Percentiles rank a stretch among this genome's conserved stretches.
Evolutionary conservation across 2,113 vertebrate genomes (phyloP).

Genomic region (Corythornis vintsioides): DNA sequence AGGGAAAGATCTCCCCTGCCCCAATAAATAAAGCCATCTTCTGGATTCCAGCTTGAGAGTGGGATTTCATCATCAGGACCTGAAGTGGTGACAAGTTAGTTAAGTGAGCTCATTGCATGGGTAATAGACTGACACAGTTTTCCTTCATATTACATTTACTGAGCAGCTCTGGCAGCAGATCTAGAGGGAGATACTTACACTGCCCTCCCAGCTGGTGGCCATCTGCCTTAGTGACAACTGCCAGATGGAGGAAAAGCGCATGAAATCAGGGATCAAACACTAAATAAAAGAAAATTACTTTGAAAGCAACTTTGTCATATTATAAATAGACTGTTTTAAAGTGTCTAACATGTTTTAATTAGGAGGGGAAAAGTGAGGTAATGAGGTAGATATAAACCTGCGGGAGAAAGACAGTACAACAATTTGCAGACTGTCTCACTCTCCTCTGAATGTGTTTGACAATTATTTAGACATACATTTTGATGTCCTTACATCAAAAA

Average conservation of each 20-base stretch:
- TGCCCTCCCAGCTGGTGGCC: slow-evolving; percentile 80
- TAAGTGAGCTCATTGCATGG: slow-evolving; percentile 17
- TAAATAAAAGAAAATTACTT: slow-evolving; percentile 77
- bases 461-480: slow-evolving; percentile 64
- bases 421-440: neutral
- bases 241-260: slow-evolving; percentile 77
- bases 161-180: slow-evolving; percentile 56
- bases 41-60: neutral
- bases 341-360: slow-evolving; percentile 72
- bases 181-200: slow-evolving; percentile 51
- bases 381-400: slow-evolving; percentile 17
- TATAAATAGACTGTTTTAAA: slow-evolving; percentile 71
- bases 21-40: neutral
- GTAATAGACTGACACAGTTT: slow-evolving; percentile 21
- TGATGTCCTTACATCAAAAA: slow-evolving; percentile 55
- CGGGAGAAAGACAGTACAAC: neutral
- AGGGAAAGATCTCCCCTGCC: neutral
- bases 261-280: slow-evolving; percentile 74
- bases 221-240: slow-evolving; percentile 81
- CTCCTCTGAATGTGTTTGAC: slow-evolving; percentile 9
- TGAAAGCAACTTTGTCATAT: slow-evolving; percentile 74
- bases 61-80: neutral
- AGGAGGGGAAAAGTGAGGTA: slow-evolving; percentile 25
- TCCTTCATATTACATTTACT: slow-evolving; percentile 51
- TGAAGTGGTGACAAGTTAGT: slow-evolving; percentile 58